phyloP scores from a whole-genome alignment of 1,140 invertebrate genomes.

The Polyergus mexicanus region DNA sequence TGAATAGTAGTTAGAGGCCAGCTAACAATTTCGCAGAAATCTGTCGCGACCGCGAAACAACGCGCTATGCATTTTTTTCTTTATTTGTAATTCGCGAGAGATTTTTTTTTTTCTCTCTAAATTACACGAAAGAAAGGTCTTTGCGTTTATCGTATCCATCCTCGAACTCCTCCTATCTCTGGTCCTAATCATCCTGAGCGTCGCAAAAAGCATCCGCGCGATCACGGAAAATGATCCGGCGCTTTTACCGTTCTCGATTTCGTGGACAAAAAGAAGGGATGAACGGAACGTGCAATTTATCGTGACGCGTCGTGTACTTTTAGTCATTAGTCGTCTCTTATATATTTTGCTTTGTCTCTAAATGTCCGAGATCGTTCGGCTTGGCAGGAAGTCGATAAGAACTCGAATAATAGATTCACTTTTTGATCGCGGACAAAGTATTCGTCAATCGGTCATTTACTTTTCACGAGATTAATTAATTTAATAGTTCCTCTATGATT shows the following conservation, averaged over 20 bases:
- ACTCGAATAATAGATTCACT: slow-evolving; percentile 2
- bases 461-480: neutral
- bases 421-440: neutral
- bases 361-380: neutral
- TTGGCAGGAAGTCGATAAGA: slow-evolving; percentile 2
- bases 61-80: slow-evolving; percentile 19
- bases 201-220: slow-evolving; percentile 56
- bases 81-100: slow-evolving; percentile 3
- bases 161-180: slow-evolving; percentile 40
- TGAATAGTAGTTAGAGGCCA: neutral
- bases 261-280: slow-evolving; percentile 25
- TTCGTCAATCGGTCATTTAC: neutral
- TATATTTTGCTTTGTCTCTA: slow-evolving; percentile 18
- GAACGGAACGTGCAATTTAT: slow-evolving; percentile 72
- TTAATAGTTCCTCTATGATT: neutral
- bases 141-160: slow-evolving; percentile 49
- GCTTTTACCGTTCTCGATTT: neutral
- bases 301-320: slow-evolving; percentile 59
- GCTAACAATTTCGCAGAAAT: neutral
- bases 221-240: slow-evolving; percentile 64
- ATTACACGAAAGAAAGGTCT: slow-evolving; percentile 12
- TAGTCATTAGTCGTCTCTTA: slow-evolving; percentile 38
- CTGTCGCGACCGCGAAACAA: slow-evolving; percentile 20
- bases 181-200: slow-evolving; percentile 56
- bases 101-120: slow-evolving; percentile 33